A percentile compares a stretch with the other conserved stretches of the same genome.
These are phyloP conservation scores for Pluvialis apricaria DNA, from an alignment of 2,113 vertebrate species.

Conservation along the genomic window DNA sequence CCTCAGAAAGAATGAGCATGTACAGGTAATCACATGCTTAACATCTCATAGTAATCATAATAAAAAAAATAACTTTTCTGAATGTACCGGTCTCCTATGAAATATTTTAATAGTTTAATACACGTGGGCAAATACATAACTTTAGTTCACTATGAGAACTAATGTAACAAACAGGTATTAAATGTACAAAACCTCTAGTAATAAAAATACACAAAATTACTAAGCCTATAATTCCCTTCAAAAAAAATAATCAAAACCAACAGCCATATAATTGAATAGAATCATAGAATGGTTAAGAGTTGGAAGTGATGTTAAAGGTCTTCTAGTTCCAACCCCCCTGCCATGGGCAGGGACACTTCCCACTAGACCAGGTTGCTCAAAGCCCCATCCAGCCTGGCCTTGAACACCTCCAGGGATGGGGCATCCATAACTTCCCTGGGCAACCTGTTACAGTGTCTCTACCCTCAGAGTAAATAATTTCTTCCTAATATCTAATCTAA, in stretches of 20 bases:
- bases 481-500: background rate
- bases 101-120: background rate
- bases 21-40: background rate
- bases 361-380: background rate
- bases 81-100: background rate
- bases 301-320: background rate
- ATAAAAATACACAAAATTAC: background rate
- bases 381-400: background rate
- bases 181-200: background rate
- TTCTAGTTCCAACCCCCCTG: background rate
- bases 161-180: background rate
- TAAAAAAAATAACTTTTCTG: background rate
- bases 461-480: background rate
- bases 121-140: background rate
- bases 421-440: background rate
- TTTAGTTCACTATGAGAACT: background rate
- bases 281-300: background rate
- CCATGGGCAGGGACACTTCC: background rate
- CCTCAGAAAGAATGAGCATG: background rate
- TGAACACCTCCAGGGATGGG: background rate
- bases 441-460: background rate
- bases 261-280: background rate
- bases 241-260: background rate
- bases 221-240: background rate
- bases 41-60: background rate